These are phyloP conservation scores for Myrmecobius fasciatus DNA, from an alignment of 2,113 vertebrate species.

Conservation along the genomic window DNA sequence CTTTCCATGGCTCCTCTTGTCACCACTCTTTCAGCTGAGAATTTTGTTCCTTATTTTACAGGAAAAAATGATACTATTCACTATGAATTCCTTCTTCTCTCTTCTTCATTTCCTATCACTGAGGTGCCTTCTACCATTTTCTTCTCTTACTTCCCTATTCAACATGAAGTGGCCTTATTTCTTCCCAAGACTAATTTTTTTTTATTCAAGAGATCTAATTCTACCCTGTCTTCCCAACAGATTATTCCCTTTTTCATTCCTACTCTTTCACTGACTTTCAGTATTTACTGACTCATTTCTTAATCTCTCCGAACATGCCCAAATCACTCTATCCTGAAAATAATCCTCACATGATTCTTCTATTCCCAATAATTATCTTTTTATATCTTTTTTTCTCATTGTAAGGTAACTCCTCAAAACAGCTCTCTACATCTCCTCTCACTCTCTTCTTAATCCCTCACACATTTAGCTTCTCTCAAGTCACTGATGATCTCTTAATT, in stretches of 20 bases:
- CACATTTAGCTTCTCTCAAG: not conserved
- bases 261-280: not conserved
- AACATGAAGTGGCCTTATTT: not conserved
- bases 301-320: not conserved
- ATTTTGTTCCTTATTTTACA: not conserved
- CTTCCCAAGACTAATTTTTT: not conserved
- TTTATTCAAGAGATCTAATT: not conserved
- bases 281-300: not conserved
- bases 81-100: not conserved
- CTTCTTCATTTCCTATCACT: not conserved
- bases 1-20: not conserved
- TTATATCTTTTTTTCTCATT: not conserved
- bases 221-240: not conserved
- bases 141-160: not conserved
- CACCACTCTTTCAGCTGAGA: not conserved
- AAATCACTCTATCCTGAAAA: not conserved
- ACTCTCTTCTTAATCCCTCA: not conserved
- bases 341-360: not conserved
- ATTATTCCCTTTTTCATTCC: not conserved
- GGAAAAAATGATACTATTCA: not conserved
- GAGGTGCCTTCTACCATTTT: not conserved
- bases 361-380: not conserved
- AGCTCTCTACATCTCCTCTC: not conserved
- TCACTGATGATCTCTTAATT: not conserved
- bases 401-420: not conserved